These are phyloP conservation scores for Pogona vitticeps DNA, from an alignment of 2,113 vertebrate genomes.

Conservation along the genomic window DNA sequence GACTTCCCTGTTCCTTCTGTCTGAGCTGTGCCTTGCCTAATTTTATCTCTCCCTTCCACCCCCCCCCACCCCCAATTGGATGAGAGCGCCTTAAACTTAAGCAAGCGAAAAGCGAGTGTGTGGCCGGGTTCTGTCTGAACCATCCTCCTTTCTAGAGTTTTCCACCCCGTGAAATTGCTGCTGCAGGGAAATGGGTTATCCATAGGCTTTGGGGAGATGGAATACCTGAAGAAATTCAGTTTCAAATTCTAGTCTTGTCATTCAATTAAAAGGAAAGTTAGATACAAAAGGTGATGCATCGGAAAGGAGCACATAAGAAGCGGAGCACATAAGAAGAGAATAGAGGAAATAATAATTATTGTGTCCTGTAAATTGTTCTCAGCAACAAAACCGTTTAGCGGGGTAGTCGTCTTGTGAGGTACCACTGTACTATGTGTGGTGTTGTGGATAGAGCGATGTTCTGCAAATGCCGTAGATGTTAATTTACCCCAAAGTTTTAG, in stretches of 20 bases:
- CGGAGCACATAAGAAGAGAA: no score
- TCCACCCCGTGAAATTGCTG: constrained; percentile 27
- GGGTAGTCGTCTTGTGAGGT: no score
- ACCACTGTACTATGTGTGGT: no score
- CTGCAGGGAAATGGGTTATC: no score
- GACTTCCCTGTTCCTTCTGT: constrained; percentile 55
- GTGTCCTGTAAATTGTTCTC: no score
- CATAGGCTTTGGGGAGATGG: neutral
- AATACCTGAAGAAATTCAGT: neutral
- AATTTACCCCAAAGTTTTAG: neutral
- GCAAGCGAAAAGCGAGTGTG: constrained; percentile 52
- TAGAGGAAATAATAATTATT: no score
- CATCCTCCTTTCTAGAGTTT: constrained; percentile 34
- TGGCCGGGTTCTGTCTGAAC: constrained; percentile 54
- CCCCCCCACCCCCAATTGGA: neutral
- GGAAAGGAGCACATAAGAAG: neutral
- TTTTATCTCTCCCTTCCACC: constrained; percentile 38
- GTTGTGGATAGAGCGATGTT: neutral
- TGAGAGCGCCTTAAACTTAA: constrained; percentile 38
- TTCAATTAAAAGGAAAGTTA: neutral
- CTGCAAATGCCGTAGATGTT: no score
- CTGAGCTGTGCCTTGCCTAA: constrained; percentile 39
- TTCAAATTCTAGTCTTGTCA: neutral
- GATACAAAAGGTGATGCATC: neutral
- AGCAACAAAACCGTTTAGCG: no score